A percentile compares a stretch with the other conserved stretches of the same genome.
Evolutionary conservation across 2,888 invertebrate species (phyloP).

Genomic region (Lottia gigantea): DNA sequence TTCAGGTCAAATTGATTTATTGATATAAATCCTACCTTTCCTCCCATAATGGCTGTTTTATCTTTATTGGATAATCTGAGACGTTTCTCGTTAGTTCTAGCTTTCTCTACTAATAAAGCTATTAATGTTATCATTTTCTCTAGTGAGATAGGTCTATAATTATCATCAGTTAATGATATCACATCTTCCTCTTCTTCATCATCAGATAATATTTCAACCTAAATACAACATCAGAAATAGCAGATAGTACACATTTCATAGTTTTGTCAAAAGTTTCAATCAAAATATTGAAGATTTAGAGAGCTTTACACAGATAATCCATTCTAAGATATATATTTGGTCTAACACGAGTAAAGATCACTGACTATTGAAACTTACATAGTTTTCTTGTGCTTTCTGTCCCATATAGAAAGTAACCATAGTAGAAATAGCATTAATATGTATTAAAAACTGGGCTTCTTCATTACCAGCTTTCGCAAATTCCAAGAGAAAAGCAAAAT

Average conservation of each 20-base stretch:
- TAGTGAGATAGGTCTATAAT: conserved; percentile 88
- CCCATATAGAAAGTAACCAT: conserved; percentile 92
- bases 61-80: conserved; percentile 83
- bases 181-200: conserved; percentile 78
- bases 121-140: conserved; percentile 96
- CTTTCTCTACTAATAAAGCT: conserved; percentile 88
- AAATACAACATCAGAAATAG: conserved; percentile 19
- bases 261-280: not conserved
- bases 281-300: not conserved
- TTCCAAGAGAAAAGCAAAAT: conserved; percentile 90
- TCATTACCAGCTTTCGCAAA: conserved; percentile 96
- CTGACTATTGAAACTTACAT: conserved; percentile 46
- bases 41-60: conserved; percentile 84
- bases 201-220: conserved; percentile 78
- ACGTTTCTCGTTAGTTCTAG: conserved; percentile 76
- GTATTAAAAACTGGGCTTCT: conserved; percentile 87
- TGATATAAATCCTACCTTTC: conserved; percentile 75
- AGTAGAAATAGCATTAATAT: conserved; percentile 87
- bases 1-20: too few species aligned
- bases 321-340: too few species aligned
- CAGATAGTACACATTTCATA: too few species aligned
- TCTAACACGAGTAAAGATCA: not conserved
- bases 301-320: not conserved
- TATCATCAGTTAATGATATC: conserved; percentile 74
- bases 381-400: conserved; percentile 62